A percentile compares a stretch with the other conserved stretches of the same genome.
Evolutionary conservation across 1,140 invertebrate species (phyloP).

Genomic region (Olivierus martensii): DNA sequence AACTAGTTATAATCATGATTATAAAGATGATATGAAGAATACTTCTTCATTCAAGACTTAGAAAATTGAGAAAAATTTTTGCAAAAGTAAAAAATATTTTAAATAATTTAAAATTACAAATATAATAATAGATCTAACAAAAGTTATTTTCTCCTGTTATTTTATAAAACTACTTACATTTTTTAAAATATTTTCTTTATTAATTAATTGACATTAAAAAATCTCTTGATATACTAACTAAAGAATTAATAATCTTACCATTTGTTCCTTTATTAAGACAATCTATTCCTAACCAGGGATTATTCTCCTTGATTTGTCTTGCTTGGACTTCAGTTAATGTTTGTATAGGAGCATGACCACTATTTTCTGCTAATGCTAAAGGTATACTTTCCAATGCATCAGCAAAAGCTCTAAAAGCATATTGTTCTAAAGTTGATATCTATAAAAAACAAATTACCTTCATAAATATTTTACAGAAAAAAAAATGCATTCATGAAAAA

Average conservation of each 20-base stretch:
- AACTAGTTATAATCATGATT: no score
- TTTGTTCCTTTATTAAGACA: conserved; percentile 74
- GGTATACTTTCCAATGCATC: conserved; percentile 93
- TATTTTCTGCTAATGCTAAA: conserved; percentile 91
- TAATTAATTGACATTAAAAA: background rate
- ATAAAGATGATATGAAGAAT: no score
- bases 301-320: conserved; percentile 68
- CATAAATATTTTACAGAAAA: no score
- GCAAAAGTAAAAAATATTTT: no score
- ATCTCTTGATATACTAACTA: conserved; percentile 13
- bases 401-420: conserved; percentile 89
- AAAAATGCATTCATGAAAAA: no score
- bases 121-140: no score
- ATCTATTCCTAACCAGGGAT: conserved; percentile 83
- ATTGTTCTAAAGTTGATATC: conserved; percentile 88
- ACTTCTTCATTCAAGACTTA: no score
- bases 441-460: conserved; percentile 27
- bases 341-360: conserved; percentile 82
- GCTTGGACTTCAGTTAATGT: conserved; percentile 86
- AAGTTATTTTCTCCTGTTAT: no score
- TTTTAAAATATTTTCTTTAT: conserved; percentile 1
- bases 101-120: no score
- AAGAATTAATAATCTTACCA: no score
- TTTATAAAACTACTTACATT: no score
- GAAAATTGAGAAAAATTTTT: no score